These are phyloP conservation scores for Pholis gunnellus DNA, from an alignment of 2,113 vertebrate species.

Conservation along the genomic window DNA sequence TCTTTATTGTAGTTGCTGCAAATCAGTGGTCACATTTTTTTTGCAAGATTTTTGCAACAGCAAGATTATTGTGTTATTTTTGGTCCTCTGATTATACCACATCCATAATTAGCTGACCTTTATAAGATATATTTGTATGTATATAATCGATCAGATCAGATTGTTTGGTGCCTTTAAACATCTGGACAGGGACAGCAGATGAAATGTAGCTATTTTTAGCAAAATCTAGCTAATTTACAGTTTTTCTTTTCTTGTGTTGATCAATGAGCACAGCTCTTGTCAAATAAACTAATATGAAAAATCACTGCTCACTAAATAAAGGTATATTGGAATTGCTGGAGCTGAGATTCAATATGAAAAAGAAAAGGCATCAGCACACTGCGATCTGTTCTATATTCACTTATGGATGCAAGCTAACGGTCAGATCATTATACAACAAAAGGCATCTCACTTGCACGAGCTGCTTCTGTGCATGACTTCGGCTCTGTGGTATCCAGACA, in stretches of 20 bases:
- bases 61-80: neutral
- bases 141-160: neutral
- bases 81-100: neutral
- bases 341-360: neutral
- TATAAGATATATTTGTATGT: neutral
- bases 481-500: constrained; percentile 96
- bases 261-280: neutral
- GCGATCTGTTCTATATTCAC: neutral
- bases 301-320: neutral
- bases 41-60: no score
- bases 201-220: neutral
- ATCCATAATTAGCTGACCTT: neutral
- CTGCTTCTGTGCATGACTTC: constrained; percentile 99
- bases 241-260: neutral
- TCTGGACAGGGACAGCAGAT: neutral
- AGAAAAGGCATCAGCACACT: neutral
- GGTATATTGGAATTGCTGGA: neutral
- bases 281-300: neutral
- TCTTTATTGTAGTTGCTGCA: neutral
- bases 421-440: neutral
- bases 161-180: neutral
- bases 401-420: neutral
- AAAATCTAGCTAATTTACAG: neutral
- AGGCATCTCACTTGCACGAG: constrained; percentile 92
- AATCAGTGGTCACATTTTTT: neutral